A percentile compares a stretch with the other conserved stretches of the same genome.
Evolutionary conservation across 2,113 vertebrate species (phyloP).

Genomic region (Pseudopodoces humilis): DNA sequence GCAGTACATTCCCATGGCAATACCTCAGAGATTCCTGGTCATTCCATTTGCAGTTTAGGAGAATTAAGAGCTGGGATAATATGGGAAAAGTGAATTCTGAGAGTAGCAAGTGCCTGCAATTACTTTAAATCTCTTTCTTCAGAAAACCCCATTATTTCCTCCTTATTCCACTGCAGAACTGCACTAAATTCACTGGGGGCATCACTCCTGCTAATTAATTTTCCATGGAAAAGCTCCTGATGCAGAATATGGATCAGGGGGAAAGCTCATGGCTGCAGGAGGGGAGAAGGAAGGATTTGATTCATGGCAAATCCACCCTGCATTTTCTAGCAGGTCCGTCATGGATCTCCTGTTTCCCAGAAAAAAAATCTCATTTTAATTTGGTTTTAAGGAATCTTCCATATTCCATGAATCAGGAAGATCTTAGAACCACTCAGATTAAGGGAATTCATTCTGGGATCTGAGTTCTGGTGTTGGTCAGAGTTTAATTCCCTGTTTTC

Average conservation of each 20-base stretch:
- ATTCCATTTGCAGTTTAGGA: background rate
- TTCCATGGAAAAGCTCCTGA: background rate
- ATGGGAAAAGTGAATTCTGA: background rate
- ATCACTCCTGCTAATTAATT: background rate
- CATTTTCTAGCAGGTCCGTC: background rate
- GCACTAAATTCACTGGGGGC: background rate
- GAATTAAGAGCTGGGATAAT: background rate
- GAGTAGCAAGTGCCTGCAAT: background rate
- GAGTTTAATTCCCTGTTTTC: background rate
- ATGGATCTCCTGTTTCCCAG: background rate
- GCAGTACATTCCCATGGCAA: background rate
- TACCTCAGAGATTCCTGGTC: background rate
- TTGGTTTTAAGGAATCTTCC: background rate
- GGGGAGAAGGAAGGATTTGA: background rate
- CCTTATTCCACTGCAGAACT: background rate
- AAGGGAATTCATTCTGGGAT: background rate
- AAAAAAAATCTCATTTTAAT: background rate
- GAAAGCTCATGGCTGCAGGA: background rate
- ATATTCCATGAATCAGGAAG: background rate
- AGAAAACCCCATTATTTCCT: background rate
- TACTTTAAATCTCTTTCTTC: background rate
- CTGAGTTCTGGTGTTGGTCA: rapidly evolving
- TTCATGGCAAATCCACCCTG: background rate
- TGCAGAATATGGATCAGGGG: background rate
- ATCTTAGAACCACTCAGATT: background rate